These are phyloP conservation scores for Micrasema minimum DNA, from an alignment of 1,140 invertebrate genomes.

Conservation along the genomic window DNA sequence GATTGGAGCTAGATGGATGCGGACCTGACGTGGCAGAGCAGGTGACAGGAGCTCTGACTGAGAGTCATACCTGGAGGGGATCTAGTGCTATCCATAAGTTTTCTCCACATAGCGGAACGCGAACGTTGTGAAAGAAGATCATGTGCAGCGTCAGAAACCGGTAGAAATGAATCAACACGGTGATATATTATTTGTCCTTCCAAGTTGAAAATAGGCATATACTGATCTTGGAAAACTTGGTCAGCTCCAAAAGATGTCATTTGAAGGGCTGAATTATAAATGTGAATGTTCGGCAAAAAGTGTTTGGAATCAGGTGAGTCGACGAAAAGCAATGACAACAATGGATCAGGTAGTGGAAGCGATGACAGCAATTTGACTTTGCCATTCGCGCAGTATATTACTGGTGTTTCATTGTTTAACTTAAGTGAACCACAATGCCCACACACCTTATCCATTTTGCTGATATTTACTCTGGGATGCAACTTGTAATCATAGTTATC, in stretches of 20 bases:
- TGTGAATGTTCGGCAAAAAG: background rate
- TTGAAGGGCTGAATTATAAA: background rate
- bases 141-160: no score
- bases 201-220: no score
- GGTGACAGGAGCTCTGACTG: no score
- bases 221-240: no score
- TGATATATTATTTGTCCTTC: no score
- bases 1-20: no score
- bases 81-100: no score
- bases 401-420: conserved; percentile 1
- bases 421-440: conserved; percentile 1
- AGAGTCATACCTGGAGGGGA: no score
- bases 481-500: background rate
- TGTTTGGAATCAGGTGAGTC: background rate
- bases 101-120: no score
- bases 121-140: no score
- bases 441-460: background rate
- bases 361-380: conserved; percentile 7
- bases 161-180: no score
- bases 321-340: background rate
- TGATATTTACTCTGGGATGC: background rate
- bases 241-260: conserved; percentile 10
- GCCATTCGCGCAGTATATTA: background rate
- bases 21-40: no score
- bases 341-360: background rate